phyloP scores from a whole-genome alignment of 2,888 invertebrate species.

The Apamea monoglypha region DNA sequence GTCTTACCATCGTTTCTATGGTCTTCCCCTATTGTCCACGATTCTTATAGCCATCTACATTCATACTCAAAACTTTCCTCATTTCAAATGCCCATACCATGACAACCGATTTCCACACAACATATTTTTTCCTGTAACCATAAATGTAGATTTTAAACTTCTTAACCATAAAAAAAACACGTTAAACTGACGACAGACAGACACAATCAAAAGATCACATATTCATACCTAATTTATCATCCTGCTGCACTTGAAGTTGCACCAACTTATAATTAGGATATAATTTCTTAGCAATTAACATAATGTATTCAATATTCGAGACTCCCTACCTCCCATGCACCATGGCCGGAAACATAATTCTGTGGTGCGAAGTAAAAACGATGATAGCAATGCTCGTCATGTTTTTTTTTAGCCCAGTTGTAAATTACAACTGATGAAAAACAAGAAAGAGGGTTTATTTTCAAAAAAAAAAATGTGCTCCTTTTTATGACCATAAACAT shows the following conservation, averaged over 20 bases:
- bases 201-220: background rate
- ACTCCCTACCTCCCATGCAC: background rate
- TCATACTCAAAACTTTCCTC: background rate
- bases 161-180: background rate
- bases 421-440: background rate
- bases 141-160: background rate
- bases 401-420: too few relatives aligned
- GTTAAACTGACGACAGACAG: background rate
- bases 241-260: background rate
- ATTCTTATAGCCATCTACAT: background rate
- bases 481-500: too few relatives aligned
- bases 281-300: slow-evolving; percentile 4
- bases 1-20: too few relatives aligned
- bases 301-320: slow-evolving; percentile 7
- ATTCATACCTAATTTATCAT: slow-evolving; percentile 4
- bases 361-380: background rate
- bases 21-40: too few relatives aligned
- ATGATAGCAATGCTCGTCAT: background rate
- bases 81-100: background rate
- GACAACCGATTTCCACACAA: background rate
- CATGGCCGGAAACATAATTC: background rate
- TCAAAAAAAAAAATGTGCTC: too few relatives aligned
- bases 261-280: slow-evolving; percentile 6
- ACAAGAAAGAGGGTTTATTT: too few relatives aligned
- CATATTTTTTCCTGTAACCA: background rate